Percentiles rank a stretch among this genome's conserved stretches.
phyloP scores from a whole-genome alignment of 1,140 invertebrate species.

The Batillaria attramentaria region DNA sequence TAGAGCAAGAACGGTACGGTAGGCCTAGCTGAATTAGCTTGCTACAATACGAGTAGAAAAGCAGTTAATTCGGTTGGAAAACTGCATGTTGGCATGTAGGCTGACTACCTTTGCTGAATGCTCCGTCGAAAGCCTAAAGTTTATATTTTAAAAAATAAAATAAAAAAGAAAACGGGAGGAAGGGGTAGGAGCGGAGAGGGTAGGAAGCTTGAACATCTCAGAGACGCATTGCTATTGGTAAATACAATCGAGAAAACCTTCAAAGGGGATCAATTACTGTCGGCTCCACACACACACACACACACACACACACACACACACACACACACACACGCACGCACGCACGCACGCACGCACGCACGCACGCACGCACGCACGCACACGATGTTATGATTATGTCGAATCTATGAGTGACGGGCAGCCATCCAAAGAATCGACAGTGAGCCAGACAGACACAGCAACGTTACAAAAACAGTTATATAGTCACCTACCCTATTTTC shows the following conservation, averaged over 20 bases:
- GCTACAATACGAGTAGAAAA: too few relatives aligned
- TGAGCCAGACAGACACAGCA: neutral
- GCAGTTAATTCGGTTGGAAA: too few relatives aligned
- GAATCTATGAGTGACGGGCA: neutral
- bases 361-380: neutral
- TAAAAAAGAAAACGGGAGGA: neutral
- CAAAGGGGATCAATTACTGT: too few relatives aligned
- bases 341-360: neutral
- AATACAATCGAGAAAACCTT: too few relatives aligned
- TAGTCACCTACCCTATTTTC: too few relatives aligned
- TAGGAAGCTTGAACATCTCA: neutral
- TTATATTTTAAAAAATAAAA: neutral
- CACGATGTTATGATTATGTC: neutral
- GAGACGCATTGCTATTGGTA: too few relatives aligned
- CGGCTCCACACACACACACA: neutral
- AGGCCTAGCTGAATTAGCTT: too few relatives aligned
- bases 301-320: neutral
- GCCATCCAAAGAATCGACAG: neutral
- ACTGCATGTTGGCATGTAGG: too few relatives aligned
- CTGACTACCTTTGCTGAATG: neutral
- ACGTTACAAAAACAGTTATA: too few relatives aligned
- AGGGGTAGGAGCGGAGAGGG: neutral
- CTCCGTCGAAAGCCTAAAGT: neutral
- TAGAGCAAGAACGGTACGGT: too few relatives aligned
- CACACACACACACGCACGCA: neutral